Evolutionary conservation across 1,140 invertebrate genomes (phyloP), one percentile per base, ranked within the genome.

Genomic region (Dysdera silvatica): DNA sequence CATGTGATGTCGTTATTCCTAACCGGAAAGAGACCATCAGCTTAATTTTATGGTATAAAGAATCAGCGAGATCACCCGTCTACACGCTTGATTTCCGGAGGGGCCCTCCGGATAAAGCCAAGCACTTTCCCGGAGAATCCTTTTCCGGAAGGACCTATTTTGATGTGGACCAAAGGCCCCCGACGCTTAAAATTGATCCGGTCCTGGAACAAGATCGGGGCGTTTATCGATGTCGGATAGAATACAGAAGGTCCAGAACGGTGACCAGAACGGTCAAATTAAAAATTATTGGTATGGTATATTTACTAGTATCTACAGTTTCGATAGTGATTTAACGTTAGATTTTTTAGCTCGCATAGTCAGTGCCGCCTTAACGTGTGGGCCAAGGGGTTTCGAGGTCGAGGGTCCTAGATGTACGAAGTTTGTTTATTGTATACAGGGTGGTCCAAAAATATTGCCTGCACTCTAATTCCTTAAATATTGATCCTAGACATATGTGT

Each of bases 261-360:
- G 82, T 88, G 68, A 93, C 93, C 76, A 88, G 86, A 74, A 85
- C 89, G 77, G 87, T 93, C 71, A 88, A 89, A 74, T 82, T 94
- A 68, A 89, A 88, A 68, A 88, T 93, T 67, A 91, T 92, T 74
- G 89, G 91, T 93, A 81, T 85, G 85, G 85, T 71, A 16, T 43
- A 24, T 32, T 37, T 41, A 12, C 12, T 52, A n/a, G n/a, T n/a
- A n/a, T n/a, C n/a, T n/a, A n/a, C n/a, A n/a, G n/a, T n/a, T n/a
- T n/a, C n/a, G n/a, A n/a, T n/a, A n/a, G n/a, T n/a, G n/a, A n/a
- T n/a, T n/a, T n/a, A n/a, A n/a, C n/a, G n/a, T n/a, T n/a, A n/a
- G n/a, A n/a, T n/a, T n/a, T n/a, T n/a, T n/a, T n/a, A n/a, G n/a
- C n/a, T n/a, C n/a, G n/a, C n/a, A n/a, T n/a, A n/a, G n/a, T n/a